These are phyloP conservation scores for Uloborus diversus DNA, from an alignment of 1,140 invertebrate genomes.

Conservation along the genomic window DNA sequence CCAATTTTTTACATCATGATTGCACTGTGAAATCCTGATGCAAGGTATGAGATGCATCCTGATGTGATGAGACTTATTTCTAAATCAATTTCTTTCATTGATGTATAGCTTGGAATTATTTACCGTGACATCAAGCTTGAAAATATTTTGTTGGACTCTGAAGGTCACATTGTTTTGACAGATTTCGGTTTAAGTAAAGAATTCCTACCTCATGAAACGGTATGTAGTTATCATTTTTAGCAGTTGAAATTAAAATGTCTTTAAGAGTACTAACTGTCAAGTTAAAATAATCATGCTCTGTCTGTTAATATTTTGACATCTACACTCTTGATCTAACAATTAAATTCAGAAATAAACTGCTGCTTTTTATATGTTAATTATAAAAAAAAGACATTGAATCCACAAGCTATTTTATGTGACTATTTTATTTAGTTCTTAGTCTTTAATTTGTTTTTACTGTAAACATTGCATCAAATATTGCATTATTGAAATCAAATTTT, in stretches of 20 bases:
- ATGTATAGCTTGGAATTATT: conserved; percentile 84
- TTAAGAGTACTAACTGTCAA: too few relatives aligned
- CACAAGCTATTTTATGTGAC: too few relatives aligned
- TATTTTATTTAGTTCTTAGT: too few relatives aligned
- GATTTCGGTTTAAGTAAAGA: conserved; percentile 93
- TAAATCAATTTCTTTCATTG: neutral
- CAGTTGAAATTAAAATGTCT: neutral
- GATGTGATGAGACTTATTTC: neutral
- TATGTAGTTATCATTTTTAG: conserved; percentile 60
- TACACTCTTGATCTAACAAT: too few relatives aligned
- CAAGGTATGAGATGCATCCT: neutral
- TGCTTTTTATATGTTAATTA: too few relatives aligned
- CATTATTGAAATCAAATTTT: too few relatives aligned
- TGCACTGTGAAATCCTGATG: neutral
- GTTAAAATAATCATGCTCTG: too few relatives aligned
- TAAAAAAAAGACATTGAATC: too few relatives aligned
- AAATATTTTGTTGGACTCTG: conserved; percentile 82
- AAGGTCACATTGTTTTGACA: conserved; percentile 90
- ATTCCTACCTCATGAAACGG: conserved; percentile 76
- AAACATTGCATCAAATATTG: too few relatives aligned
- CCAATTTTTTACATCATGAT: neutral
- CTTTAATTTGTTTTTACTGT: too few relatives aligned
- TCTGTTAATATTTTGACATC: too few relatives aligned
- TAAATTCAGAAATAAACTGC: too few relatives aligned
- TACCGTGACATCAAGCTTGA: conserved; percentile 96